A percentile compares a stretch with the other conserved stretches of the same genome.
Evolutionary conservation across 1,140 invertebrate species (phyloP).

Genomic region (Armadillidium nasatum): DNA sequence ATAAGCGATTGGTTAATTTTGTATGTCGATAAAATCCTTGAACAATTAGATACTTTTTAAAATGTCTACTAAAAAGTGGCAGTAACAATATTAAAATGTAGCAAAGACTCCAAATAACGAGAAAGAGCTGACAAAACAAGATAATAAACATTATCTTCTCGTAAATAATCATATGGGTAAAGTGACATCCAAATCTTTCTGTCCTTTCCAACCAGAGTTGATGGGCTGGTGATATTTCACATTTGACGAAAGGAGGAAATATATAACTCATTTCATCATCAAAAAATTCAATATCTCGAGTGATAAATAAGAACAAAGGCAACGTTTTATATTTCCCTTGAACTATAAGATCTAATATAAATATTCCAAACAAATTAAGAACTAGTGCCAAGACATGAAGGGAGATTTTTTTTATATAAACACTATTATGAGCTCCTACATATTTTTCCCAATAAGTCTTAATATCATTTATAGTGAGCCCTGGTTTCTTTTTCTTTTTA

Average conservation of each 20-base stretch:
- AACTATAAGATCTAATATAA: background rate
- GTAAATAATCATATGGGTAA: background rate
- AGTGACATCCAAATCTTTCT: background rate
- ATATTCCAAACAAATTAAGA: background rate
- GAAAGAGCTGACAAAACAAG: background rate
- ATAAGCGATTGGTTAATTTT: background rate
- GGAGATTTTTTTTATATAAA: background rate
- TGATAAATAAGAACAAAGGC: background rate
- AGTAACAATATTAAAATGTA: background rate
- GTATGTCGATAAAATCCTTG: background rate
- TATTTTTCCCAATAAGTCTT: slow-evolving; percentile 1
- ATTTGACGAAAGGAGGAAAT: background rate
- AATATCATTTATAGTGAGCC: background rate
- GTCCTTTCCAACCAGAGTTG: background rate
- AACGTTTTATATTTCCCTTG: background rate
- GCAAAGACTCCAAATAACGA: background rate
- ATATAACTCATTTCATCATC: slow-evolving; percentile 8
- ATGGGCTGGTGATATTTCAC: background rate
- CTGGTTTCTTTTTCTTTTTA: slow-evolving; percentile 1
- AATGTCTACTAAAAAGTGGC: background rate
- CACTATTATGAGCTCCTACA: background rate
- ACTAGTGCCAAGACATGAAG: background rate
- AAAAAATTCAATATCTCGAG: background rate
- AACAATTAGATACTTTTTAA: background rate
- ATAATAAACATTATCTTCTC: background rate